Evolutionary conservation across 2,888 invertebrate genomes (phyloP), one percentile per base, ranked within the genome.

Genomic region (Drymonia ruficornis): DNA sequence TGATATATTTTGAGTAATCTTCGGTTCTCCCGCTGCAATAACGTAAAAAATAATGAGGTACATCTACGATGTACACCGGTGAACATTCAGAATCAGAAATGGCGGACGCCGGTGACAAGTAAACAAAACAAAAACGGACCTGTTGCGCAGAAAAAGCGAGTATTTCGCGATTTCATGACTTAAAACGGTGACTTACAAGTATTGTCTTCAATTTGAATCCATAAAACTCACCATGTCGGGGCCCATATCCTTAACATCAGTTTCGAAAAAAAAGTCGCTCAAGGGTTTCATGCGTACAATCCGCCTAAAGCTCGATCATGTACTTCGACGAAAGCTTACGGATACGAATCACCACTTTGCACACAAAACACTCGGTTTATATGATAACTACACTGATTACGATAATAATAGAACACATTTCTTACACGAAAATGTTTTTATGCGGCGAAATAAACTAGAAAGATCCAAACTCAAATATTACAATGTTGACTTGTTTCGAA

Each of bases 241-340:
- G 94, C 95, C 96, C 95, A 96, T 95, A 93, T 95, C 95, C 94
- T 95, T 95, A 95, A 95, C 96, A 94, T 95, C 95, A 90, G 94
- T 91, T 91, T 94, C 93, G 86, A 94, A 94, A 93, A 95, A 94
- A 87, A 94, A 93, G 84, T 94, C 94, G 93, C 94, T 94, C 93
- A 94, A 94, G 86, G 94, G 94, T 94, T 94, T 94, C 94, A 94
- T 94, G 93, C 92, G 92, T 89, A 86, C 89, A 83, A 84, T 86
- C 84, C 84, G 80, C 85, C 82, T 83, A 85, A 87, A 89, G 86
- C 87, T 86, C 81, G 72, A 76, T 86, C 87, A 88, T 86, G 83
- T 81, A 89, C 79, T 73, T 78, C 75, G 78, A 77, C 74, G 76
- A 84, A 84, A 84, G 82, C 84, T 86, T 76, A 56, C 70, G 65